phyloP scores from a whole-genome alignment of 2,113 vertebrate species.

The Bambusicola thoracicus region DNA sequence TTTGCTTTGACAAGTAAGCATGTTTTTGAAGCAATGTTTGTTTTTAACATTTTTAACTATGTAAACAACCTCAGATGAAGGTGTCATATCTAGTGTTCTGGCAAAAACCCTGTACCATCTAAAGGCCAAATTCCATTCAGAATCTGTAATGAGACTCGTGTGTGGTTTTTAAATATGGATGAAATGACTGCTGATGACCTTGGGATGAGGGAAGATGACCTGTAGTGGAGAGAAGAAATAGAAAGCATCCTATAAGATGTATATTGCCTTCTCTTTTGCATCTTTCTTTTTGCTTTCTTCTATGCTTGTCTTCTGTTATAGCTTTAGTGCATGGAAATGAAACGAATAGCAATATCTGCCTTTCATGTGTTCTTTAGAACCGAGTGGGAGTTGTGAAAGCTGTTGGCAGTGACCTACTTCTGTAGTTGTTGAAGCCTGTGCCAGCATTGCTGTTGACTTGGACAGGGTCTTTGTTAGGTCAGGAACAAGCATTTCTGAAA shows the following conservation, averaged over 20 bases:
- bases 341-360: not conserved
- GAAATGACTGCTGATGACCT: not conserved
- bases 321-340: not conserved
- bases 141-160: not conserved
- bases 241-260: not conserved
- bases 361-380: not conserved
- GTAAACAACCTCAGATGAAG: not conserved
- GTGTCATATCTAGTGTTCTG: not conserved
- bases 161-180: not conserved
- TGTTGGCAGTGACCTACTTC: not conserved
- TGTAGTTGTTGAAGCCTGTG: slow-evolving; percentile 11
- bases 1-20: slow-evolving; percentile 95
- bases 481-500: slow-evolving; percentile 3
- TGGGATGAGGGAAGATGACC: not conserved
- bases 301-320: not conserved
- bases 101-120: not conserved
- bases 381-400: slow-evolving; percentile 12
- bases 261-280: not conserved
- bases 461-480: slow-evolving; percentile 13
- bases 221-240: not conserved
- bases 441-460: slow-evolving; percentile 24
- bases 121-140: not conserved
- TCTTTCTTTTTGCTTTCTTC: not conserved
- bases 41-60: not conserved
- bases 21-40: slow-evolving; percentile 16